Evolutionary conservation across 2,797 vertebrate species (phyloP), one percentile per base, ranked within the genome.

Genomic region (Micropoecilia bifurca): DNA sequence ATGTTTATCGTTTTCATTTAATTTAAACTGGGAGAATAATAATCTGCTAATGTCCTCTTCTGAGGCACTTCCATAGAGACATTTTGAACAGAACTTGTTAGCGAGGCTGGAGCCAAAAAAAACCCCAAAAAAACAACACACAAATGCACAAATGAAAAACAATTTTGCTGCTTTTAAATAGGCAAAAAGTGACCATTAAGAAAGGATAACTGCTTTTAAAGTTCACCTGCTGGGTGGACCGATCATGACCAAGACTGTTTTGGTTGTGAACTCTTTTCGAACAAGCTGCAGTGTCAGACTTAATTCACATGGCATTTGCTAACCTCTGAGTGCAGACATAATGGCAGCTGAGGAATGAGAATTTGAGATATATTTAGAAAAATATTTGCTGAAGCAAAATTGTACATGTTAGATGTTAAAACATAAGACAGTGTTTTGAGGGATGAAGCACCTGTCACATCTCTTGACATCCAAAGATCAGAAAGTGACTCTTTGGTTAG

Each of bases 81-180:
- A 45, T 57, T 88, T 84, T 76, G 43, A 80, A 80, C 74, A 66
- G 43, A 79, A 86, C 86, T 87, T 80, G 30, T 82, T 80, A 72
- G 30, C 6, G 36, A 71, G 73, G 33, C 36, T 50, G 69, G 45
- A 46, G 61, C 53, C 50, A n/a, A 22, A 61, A 59, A 45, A n/a
- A 41, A 2, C 36, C 36, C 36, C 0, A 36, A 36, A 61, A 75
- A 48, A 12, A n/a, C 3, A 82, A 85, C 5, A 18, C 16, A 6
- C 2, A 50, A 53, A 3, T 25, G 50, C 50, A 53, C 22, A 53
- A 53, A 53, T 25, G 50, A 53, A 53, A 25, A 53, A 25, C 7
- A 53, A 25, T 53, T 53, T 25, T 53, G 22, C 20, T 53, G 20
- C 8, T 61, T 85, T 81, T 28, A 79, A 55, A 66, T 43, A 50